Evolutionary conservation across 2,888 invertebrate genomes (phyloP).

Genomic region (Halictus quadricinctus): DNA sequence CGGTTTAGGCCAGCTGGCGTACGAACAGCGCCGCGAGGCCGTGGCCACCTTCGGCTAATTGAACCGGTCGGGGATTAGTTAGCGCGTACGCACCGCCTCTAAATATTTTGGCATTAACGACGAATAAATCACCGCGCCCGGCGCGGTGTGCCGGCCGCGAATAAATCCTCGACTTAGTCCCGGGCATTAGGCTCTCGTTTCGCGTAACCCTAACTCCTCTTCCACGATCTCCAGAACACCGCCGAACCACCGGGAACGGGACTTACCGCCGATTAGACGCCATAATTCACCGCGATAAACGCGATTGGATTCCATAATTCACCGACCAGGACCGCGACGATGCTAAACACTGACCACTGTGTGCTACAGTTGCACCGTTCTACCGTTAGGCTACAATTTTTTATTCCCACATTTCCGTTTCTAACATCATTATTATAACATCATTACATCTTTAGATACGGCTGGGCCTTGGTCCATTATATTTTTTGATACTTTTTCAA

Average conservation of each 20-base stretch:
- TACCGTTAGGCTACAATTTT: neutral
- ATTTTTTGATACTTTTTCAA: no score
- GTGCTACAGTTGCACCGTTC: neutral
- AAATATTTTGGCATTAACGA: slow-evolving; percentile 76
- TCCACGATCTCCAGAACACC: neutral
- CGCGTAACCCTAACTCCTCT: slow-evolving; percentile 9
- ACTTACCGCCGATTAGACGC: slow-evolving; percentile 44
- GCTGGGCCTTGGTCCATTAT: no score
- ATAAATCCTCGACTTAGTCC: slow-evolving; percentile 69
- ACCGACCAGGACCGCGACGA: slow-evolving; percentile 3
- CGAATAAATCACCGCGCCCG: slow-evolving; percentile 66
- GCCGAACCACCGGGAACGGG: slow-evolving; percentile 17
- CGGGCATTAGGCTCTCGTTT: slow-evolving; percentile 46
- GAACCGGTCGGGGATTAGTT: slow-evolving; percentile 73
- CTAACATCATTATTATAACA: no score
- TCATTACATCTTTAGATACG: neutral
- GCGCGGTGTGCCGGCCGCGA: slow-evolving; percentile 32
- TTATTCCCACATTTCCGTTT: no score
- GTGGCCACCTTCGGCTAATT: slow-evolving; percentile 66
- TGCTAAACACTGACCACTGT: neutral
- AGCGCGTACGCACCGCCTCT: slow-evolving; percentile 69
- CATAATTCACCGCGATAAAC: slow-evolving; percentile 47
- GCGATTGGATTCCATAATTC: slow-evolving; percentile 49
- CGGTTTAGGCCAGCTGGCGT: slow-evolving; percentile 70
- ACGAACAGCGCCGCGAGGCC: slow-evolving; percentile 46